Conservation (phyloP, 1,140 invertebrate species). For the Plodia interpunctella region DNA sequence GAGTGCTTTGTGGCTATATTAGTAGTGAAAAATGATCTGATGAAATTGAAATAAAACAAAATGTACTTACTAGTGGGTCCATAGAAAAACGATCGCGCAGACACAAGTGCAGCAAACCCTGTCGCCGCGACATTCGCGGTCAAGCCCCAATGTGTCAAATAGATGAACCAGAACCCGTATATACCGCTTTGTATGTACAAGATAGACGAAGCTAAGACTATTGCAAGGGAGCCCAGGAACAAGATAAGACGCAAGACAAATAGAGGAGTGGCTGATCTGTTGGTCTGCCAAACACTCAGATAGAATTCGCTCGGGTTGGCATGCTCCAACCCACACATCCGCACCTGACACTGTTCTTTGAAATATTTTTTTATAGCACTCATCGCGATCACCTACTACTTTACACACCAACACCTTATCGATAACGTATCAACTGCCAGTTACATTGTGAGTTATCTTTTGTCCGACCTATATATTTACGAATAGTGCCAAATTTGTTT, state of each 20-base stretch:
- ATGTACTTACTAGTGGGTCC: constrained; percentile 58
- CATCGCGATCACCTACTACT: constrained; percentile 31
- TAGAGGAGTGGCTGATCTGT: constrained; percentile 49
- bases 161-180: constrained; percentile 58
- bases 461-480: not conserved
- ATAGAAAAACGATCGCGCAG: constrained; percentile 47
- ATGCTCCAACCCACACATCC: constrained; percentile 50
- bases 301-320: constrained; percentile 51
- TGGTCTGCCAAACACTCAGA: constrained; percentile 59
- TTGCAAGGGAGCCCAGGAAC: constrained; percentile 47
- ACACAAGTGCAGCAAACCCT: constrained; percentile 48
- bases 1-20: too few species aligned
- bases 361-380: constrained; percentile 52
- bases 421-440: not conserved
- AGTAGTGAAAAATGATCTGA: too few species aligned
- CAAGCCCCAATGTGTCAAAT: constrained; percentile 65
- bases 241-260: constrained; percentile 50
- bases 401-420: not conserved
- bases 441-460: not conserved
- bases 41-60: too few species aligned
- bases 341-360: constrained; percentile 40
- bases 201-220: constrained; percentile 47
- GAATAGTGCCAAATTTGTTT: constrained; percentile 9
- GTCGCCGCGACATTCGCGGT: constrained; percentile 40
- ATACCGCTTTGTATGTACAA: constrained; percentile 42